Evolutionary conservation across 2,113 vertebrate genomes (phyloP).

Genomic region (Chloebia gouldiae): DNA sequence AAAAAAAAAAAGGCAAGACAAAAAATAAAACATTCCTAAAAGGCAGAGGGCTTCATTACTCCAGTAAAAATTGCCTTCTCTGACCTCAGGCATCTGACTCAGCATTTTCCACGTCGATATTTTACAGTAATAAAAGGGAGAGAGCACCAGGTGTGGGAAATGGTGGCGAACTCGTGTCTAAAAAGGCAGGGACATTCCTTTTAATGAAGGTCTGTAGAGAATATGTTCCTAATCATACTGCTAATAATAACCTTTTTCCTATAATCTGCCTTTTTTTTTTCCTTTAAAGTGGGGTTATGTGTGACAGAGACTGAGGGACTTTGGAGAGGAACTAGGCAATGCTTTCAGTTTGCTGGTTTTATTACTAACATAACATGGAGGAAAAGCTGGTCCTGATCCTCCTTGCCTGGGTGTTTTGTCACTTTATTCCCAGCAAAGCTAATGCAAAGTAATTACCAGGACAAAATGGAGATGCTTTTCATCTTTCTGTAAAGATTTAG

Average conservation of each 20-base stretch:
- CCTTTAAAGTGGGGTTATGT: background rate
- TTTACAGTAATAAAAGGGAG: conserved; percentile 12
- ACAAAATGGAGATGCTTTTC: conserved; percentile 3
- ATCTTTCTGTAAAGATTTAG: background rate
- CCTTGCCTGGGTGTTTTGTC: background rate
- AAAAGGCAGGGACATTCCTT: background rate
- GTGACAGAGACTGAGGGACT: background rate
- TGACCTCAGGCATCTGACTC: conserved; percentile 14
- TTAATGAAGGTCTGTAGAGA: conserved; percentile 9
- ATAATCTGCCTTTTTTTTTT: background rate
- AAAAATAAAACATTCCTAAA: background rate
- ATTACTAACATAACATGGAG: background rate
- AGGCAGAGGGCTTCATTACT: conserved; percentile 5
- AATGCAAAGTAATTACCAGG: background rate
- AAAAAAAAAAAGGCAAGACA: background rate
- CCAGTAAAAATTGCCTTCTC: background rate
- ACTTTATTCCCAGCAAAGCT: background rate
- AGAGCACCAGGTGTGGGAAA: conserved; percentile 32
- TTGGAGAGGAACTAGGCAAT: background rate
- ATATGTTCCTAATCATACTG: conserved; percentile 15
- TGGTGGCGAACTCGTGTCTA: conserved; percentile 1
- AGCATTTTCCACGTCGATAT: conserved; percentile 13
- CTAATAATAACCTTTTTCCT: conserved; percentile 9
- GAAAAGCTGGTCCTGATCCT: background rate
- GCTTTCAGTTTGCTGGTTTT: background rate